Base-by-base conservation (phyloP, 2,888 invertebrate genomes). In the Oxycera nigricornis region DNA sequence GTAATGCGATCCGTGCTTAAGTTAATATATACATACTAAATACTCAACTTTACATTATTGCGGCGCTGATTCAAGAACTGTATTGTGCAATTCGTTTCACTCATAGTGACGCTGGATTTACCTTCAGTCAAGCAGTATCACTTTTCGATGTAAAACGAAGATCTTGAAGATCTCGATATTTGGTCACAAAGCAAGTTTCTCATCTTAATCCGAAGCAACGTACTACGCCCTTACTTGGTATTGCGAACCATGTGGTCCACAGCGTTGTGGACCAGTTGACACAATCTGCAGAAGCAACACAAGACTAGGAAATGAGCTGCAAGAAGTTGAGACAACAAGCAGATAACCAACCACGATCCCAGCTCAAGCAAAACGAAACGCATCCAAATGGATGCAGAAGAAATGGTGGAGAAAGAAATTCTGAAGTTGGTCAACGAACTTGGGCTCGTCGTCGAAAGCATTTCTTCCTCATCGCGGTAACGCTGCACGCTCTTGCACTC, bases 391-490 rank as follows among this genome's bases (percentile, higher is more conserved):
- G 28, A 17, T 65, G 65, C 22, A 70, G 35, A 30, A 24, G 70
- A 68, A 50, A 68, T 31, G 52, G 30, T 52, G 52, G 55, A 31
- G 67, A 70, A 55, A 70, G 70, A 70, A 52, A 70, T 70, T 70
- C 70, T 70, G 52, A 70, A 70, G 68, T 31, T 59, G 76, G 76
- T 76, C 74, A 67, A 67, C 74, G 74, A 76, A 73, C 76, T 73
- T 41, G 30, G 17, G 1, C 14, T 3, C 7, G 28, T 67, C 22
- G 41, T 41, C 67, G 74, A 72, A 76, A 72, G 68, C 73, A 76
- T 74, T 74, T 74, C 76, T 76, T 76, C 73, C 62, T 76, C 73
- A 55, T 74, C 74, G 68, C 30, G 14, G 46, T 7, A 35, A 35
- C 35, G 35, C 35, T 35, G 35, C 35, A 11, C 35, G 35, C 35